Conservation (phyloP, 2,888 invertebrate genomes). For the Scotopteryx bipunctaria region DNA sequence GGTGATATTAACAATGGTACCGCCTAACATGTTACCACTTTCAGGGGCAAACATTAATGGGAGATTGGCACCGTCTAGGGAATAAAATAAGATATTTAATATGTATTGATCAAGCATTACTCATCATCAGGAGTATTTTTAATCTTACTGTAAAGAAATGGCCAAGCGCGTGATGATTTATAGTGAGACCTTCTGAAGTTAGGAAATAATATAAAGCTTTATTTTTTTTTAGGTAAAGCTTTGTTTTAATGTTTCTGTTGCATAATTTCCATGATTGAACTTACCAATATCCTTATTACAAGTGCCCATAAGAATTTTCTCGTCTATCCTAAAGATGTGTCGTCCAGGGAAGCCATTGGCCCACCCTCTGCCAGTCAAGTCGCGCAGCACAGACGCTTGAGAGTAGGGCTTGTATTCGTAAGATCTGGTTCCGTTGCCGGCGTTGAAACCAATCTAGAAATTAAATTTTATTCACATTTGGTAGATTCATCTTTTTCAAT, state of each 20-base stretch:
- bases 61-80: conserved; percentile 89
- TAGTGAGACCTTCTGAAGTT: background rate
- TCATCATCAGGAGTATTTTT: no score
- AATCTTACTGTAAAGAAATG: no score
- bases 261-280: background rate
- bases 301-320: conserved; percentile 95
- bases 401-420: conserved; percentile 96
- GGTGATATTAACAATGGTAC: conserved; percentile 97
- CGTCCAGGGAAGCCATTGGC: conserved; percentile 94
- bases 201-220: no score
- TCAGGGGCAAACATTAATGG: conserved; percentile 95
- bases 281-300: conserved; percentile 95
- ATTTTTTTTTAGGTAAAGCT: no score
- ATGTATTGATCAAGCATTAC: no score
- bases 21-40: conserved; percentile 98
- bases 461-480: background rate
- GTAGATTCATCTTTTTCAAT: background rate
- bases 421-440: conserved; percentile 95
- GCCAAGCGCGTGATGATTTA: no score
- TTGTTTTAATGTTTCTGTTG: no score
- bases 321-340: conserved; percentile 97
- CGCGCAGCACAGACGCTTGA: conserved; percentile 92
- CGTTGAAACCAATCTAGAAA: conserved; percentile 95
- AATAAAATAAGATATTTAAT: no score
- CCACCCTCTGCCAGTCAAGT: conserved; percentile 92